These are phyloP conservation scores for Apocheima hispidaria DNA, from an alignment of 2,888 invertebrate genomes.

Conservation along the genomic window DNA sequence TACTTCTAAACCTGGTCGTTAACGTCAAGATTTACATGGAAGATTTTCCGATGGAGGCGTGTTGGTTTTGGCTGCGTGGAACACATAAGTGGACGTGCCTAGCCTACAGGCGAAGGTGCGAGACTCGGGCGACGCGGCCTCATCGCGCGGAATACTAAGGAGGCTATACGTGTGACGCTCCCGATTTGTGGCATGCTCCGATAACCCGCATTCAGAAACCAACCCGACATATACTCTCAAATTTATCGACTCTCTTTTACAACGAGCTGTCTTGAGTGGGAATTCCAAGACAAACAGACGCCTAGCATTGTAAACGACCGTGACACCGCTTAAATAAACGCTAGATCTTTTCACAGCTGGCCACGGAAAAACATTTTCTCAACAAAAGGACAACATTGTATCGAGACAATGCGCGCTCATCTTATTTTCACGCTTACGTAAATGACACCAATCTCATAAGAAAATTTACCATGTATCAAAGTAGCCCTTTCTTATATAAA, in stretches of 20 bases:
- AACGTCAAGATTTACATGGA: constrained; percentile 84
- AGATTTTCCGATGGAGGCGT: constrained; percentile 78
- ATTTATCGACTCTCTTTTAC: constrained; percentile 81
- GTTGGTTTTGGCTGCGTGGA: constrained; percentile 83
- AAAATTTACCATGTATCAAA: constrained; percentile 67
- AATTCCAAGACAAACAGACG: constrained; percentile 66
- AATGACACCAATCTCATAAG: constrained; percentile 62
- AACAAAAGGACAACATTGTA: constrained; percentile 53
- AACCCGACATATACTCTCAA: constrained; percentile 77
- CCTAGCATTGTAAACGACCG: constrained; percentile 60
- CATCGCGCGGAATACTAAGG: constrained; percentile 79
- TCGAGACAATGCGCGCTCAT: constrained; percentile 46
- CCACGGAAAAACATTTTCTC: constrained; percentile 38
- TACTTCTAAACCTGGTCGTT: constrained; percentile 79
- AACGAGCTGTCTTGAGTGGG: constrained; percentile 67
- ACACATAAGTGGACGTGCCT: constrained; percentile 84
- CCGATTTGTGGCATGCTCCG: constrained; percentile 83
- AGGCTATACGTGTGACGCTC: constrained; percentile 77
- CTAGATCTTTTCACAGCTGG: constrained; percentile 38
- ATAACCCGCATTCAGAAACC: constrained; percentile 85
- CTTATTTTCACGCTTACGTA: constrained; percentile 50
- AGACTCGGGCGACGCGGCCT: constrained; percentile 71
- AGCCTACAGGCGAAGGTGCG: constrained; percentile 74
- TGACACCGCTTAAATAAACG: constrained; percentile 45
- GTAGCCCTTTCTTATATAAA: constrained; percentile 69